Evolutionary conservation across 2,888 invertebrate species (phyloP), one percentile per base, ranked within the genome.

Genomic region (Cyclophora punctaria): DNA sequence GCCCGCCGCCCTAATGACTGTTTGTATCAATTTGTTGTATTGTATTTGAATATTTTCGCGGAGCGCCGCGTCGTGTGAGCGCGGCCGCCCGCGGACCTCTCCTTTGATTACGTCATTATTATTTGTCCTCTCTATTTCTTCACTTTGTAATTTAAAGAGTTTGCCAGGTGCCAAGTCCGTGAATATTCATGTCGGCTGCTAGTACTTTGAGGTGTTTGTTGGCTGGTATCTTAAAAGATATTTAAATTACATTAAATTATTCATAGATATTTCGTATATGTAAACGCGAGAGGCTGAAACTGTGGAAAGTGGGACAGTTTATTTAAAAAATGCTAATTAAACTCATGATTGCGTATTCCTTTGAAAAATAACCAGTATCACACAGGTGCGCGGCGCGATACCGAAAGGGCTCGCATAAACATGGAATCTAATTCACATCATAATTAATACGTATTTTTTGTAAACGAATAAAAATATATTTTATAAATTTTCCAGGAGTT

Each of bases 1-100:
- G 42, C 58, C 57, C 49, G 56, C 59, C 56, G 55, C 48, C 51
- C 86, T 87, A 88, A 87, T 88, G 88, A 88, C 83, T 88, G 81
- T 88, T 88, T 88, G 88, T 88, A 88, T 88, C 88, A 88, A 87
- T 88, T 88, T 87, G 88, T 85, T 86, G 87, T 88, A 88, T 88
- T 87, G 87, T 88, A 86, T 88, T 85, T 85, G 87, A 85, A 87
- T 87, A 86, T 87, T 87, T 85, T 83, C 80, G 80, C 78, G 81
- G 81, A 83, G 80, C 85, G 80, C 82, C 80, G 77, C 64, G 66
- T 67, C 61, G n/a, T 3, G 42, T 7, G n/a, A 42, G 42, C 4
- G n/a, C 42, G 42, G 42, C 2, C 33, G 34, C 4, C 34, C 34
- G 44, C 20, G 44, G 37, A 20, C 20, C 20, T 20, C 20, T 20